A percentile compares a stretch with the other conserved stretches of the same genome.
phyloP scores from a whole-genome alignment of 53 echinoderm and acorn worm species.

The Paelopatides confundens region DNA sequence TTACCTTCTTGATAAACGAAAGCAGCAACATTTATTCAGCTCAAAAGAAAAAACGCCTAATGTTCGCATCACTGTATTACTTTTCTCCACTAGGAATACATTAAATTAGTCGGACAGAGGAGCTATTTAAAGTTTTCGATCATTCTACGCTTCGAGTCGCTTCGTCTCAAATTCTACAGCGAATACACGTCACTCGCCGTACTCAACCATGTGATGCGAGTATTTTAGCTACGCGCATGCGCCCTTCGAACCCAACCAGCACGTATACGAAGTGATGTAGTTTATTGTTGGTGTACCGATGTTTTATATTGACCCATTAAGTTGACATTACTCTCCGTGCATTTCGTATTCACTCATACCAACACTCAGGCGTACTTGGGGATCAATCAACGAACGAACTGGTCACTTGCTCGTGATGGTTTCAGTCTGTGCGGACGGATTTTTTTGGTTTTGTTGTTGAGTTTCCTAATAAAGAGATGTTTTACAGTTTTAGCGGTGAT shows the following conservation, averaged over 20 bases:
- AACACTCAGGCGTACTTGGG: not conserved
- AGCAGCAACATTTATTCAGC: not conserved
- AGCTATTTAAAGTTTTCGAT: not conserved
- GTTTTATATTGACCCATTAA: conserved; percentile 41
- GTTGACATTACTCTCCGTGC: conserved; percentile 14
- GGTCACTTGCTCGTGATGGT: not conserved
- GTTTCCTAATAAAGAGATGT: not conserved
- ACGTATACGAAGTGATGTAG: conserved; percentile 26
- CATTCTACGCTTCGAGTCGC: conserved; percentile 8
- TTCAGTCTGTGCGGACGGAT: not conserved
- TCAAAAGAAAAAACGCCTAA: not conserved
- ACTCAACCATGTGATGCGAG: not conserved
- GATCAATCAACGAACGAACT: not conserved
- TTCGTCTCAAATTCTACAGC: conserved; percentile 24
- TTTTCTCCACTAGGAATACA: conserved; percentile 33
- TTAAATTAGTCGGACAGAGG: not conserved
- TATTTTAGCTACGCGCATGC: conserved; percentile 6
- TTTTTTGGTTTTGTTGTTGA: not conserved
- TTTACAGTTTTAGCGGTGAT: conserved; percentile 19
- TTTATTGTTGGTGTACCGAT: not conserved
- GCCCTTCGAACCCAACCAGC: conserved; percentile 34
- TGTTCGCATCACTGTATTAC: conserved; percentile 13
- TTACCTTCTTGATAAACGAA: not conserved
- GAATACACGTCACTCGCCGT: conserved; percentile 3
- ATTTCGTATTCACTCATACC: not conserved